Evolutionary conservation across 2,113 vertebrate species (phyloP).

Genomic region (Alosa alosa): DNA sequence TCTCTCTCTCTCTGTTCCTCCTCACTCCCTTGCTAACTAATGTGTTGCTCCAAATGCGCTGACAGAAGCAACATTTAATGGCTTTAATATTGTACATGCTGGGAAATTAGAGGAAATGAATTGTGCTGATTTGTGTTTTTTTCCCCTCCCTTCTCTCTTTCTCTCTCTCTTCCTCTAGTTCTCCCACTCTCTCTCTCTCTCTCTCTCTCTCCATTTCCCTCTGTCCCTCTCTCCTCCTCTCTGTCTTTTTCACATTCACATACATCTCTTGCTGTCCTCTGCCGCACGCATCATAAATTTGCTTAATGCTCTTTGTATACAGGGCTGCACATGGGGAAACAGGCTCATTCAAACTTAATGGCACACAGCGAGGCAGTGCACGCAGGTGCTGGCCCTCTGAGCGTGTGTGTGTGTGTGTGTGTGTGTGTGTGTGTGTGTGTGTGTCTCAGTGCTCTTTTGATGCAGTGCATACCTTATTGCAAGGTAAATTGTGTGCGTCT

Average conservation of each 20-base stretch:
- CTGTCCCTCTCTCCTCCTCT: background rate
- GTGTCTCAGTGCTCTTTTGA: background rate
- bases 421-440: constrained; percentile 21
- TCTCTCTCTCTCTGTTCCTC: constrained; percentile 30
- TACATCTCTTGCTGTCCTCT: constrained; percentile 42
- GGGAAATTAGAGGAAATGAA: constrained; percentile 66
- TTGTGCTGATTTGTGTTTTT: constrained; percentile 73
- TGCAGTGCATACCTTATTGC: background rate
- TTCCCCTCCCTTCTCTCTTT: background rate
- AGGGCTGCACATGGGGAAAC: constrained; percentile 35
- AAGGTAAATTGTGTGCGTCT: background rate
- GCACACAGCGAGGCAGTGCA: constrained; percentile 46
- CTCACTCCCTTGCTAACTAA: constrained; percentile 57
- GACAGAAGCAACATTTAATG: constrained; percentile 71
- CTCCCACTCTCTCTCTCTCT: background rate
- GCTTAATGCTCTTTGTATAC: constrained; percentile 61
- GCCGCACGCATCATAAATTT: constrained; percentile 66
- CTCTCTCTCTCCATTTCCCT: background rate
- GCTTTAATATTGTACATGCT: constrained; percentile 61
- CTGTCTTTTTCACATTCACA: constrained; percentile 48
- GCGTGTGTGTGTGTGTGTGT: constrained; percentile 20
- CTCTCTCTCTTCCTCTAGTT: background rate
- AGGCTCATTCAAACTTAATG: constrained; percentile 71
- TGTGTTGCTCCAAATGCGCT: constrained; percentile 71
- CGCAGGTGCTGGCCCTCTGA: constrained; percentile 50